A percentile compares a stretch with the other conserved stretches of the same genome.
Evolutionary conservation across 2,888 invertebrate genomes (phyloP).

Genomic region (Torymus aiolomorphi): DNA sequence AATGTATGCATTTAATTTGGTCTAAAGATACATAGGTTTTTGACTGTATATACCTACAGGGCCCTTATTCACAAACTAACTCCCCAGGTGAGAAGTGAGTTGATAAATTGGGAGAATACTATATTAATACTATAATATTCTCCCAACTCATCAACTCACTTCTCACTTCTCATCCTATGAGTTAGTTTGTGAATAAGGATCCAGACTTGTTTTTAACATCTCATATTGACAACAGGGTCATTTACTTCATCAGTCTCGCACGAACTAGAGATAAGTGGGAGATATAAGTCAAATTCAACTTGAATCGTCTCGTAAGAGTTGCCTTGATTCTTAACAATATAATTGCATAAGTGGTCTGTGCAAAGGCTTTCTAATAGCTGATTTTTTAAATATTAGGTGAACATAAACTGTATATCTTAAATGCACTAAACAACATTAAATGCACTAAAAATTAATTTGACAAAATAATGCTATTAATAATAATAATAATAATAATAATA

Average conservation of each 20-base stretch:
- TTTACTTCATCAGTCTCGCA: slow-evolving; percentile 53
- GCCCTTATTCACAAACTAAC: no score
- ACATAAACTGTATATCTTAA: background rate
- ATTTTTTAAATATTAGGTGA: slow-evolving; percentile 47
- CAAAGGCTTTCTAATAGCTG: slow-evolving; percentile 61
- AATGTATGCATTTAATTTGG: background rate
- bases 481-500: no score
- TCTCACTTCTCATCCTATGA: no score
- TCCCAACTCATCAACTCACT: no score
- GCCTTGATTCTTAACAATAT: slow-evolving; percentile 65
- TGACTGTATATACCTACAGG: slow-evolving; percentile 20
- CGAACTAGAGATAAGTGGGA: slow-evolving; percentile 55
- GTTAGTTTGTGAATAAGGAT: no score
- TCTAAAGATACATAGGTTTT: background rate
- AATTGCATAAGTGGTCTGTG: slow-evolving; percentile 67
- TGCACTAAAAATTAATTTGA: background rate
- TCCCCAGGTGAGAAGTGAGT: no score
- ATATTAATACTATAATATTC: no score
- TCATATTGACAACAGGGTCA: slow-evolving; percentile 52
- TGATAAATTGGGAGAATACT: no score
- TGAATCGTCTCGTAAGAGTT: slow-evolving; percentile 62
- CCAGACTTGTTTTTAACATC: slow-evolving; percentile 49
- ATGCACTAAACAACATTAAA: background rate
- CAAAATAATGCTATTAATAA: no score
- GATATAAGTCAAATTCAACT: slow-evolving; percentile 55